Base-by-base conservation (phyloP, 2,888 invertebrate species). In the Leucophenga maculata region DNA sequence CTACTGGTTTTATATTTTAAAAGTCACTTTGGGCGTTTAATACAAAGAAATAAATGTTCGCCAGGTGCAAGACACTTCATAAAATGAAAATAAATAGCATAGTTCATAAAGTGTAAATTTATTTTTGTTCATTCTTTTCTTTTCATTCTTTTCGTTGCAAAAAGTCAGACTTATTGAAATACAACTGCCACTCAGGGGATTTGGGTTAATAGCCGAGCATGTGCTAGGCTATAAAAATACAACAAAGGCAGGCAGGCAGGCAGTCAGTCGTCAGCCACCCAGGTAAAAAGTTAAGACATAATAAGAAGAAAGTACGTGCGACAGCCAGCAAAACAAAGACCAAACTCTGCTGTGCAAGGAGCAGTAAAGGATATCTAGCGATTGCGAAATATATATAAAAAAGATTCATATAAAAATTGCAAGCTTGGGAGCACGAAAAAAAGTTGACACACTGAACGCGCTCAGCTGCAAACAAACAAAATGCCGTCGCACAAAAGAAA, bases 201-300 rank as follows among this genome's bases (percentile, higher is more conserved):
- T 84, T 84, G 78, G 86, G 85, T 86, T 85, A 85, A 84, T 80
- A 84, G 85, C 85, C 81, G 76, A 39, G 70, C 69, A 69, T 57
- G 62, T 44, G n/a, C 62, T 18, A 57, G 59, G 46, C 32, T 48
- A 68, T 20, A 69, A 48, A 64, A 70, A 67, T 39, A 69, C 69
- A 73, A 72, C 72, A 72, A 65, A 59, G 60, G 60, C 68, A 69
- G n/a, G n/a, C n/a, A n/a, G n/a, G n/a, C n/a, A n/a, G n/a, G n/a
- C n/a, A n/a, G n/a, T n/a, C n/a, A n/a, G n/a, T n/a, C n/a, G n/a
- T n/a, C n/a, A n/a, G 20, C 22, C n/a, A 66, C 22, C 62, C 59
- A 72, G 71, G 70, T 72, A 77, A 83, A 82, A 79, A 82, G 81
- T 68, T 69, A 72, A 72, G 73, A 75, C 74, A 48, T 18, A 22